Evolutionary conservation across 1,140 invertebrate genomes (phyloP).

Genomic region (Leptopilina boulardi): DNA sequence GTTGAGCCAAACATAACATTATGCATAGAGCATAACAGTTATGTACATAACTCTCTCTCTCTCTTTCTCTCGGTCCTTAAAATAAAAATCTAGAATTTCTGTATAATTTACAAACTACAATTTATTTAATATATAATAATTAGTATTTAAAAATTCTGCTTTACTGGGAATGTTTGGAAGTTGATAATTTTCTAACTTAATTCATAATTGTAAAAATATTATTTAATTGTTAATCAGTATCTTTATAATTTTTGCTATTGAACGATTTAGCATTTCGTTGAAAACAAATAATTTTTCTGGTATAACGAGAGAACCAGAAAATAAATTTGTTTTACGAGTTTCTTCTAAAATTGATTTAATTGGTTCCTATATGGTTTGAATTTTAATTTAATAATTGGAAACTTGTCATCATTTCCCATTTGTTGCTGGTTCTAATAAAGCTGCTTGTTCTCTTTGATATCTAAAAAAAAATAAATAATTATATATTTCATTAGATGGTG

Average conservation of each 20-base stretch:
- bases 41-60: too few relatives aligned
- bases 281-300: neutral
- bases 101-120: too few relatives aligned
- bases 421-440: conserved; percentile 3
- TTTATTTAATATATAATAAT: neutral
- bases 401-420: conserved; percentile 39
- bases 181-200: neutral
- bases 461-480: conserved; percentile 40
- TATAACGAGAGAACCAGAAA: neutral
- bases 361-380: conserved; percentile 29
- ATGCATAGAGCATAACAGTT: neutral
- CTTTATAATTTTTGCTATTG: neutral
- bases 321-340: neutral
- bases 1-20: neutral
- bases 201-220: neutral
- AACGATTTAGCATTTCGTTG: conserved; percentile 7
- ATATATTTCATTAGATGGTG: neutral
- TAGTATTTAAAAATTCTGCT: neutral
- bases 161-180: conserved; percentile 20
- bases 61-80: too few relatives aligned
- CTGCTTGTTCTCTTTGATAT: conserved; percentile 45
- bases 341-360: conserved; percentile 6
- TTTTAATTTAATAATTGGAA: conserved; percentile 39
- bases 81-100: neutral
- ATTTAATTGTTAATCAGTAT: neutral